Evolutionary conservation across 2,797 vertebrate genomes (phyloP).

Genomic region (Gila robusta): DNA sequence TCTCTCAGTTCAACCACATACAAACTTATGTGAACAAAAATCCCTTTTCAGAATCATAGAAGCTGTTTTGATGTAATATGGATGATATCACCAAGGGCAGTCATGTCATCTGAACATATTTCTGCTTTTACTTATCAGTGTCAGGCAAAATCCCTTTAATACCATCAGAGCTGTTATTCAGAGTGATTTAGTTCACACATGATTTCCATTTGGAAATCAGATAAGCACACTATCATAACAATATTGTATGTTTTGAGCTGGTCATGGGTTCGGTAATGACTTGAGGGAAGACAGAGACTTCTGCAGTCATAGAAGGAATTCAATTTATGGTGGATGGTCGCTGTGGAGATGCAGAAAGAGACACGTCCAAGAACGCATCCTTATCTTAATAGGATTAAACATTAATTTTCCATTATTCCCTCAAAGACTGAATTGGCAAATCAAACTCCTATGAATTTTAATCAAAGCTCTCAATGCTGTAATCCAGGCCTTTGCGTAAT

Average conservation of each 20-base stretch:
- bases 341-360: constrained; percentile 54
- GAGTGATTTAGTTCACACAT: constrained; percentile 45
- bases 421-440: constrained; percentile 51
- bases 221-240: constrained; percentile 49
- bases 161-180: constrained; percentile 40
- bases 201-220: constrained; percentile 48
- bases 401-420: constrained; percentile 60
- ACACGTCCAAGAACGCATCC: constrained; percentile 49
- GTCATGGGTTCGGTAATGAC: constrained; percentile 54
- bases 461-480: constrained; percentile 59
- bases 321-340: constrained; percentile 52
- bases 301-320: constrained; percentile 52
- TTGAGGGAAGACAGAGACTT: constrained; percentile 48
- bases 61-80: constrained; percentile 31
- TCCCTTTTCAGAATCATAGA: background rate
- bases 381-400: constrained; percentile 67
- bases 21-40: constrained; percentile 23
- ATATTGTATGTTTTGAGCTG: constrained; percentile 37
- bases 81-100: constrained; percentile 29
- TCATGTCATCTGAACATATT: constrained; percentile 41
- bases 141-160: constrained; percentile 36
- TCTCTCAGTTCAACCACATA: constrained; percentile 17
- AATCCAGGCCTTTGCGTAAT: constrained; percentile 33
- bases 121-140: constrained; percentile 40
- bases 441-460: constrained; percentile 58